Base-by-base conservation (phyloP, 2,113 vertebrate species). In the Elephas maximus region DNA sequence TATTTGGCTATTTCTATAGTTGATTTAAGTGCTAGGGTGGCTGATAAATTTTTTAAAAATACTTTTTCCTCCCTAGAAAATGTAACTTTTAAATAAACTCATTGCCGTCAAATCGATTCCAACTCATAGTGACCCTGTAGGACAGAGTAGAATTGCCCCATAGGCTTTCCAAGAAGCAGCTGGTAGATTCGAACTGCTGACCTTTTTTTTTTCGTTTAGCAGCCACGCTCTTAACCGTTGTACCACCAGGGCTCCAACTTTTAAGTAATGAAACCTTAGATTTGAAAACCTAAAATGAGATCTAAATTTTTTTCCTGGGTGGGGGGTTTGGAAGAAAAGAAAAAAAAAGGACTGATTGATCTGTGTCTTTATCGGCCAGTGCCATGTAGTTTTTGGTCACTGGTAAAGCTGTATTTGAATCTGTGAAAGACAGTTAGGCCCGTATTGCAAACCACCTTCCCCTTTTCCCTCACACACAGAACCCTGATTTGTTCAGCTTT, bases 71-170 rank as follows among this genome's bases (percentile, higher is more conserved):
- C 98, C 89, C 62, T 78, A 62, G 89, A 44, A 62, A 96, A 92
- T 62, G 45, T 93, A 88, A 88, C 30, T 48, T 88, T 78, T 92
- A 97, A 97, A 94, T 95, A 74, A 51, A 57, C 48, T 48, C 15
- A 57, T 57, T 57, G 53, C 15, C 53, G 4, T 57, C 12, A 57
- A 57, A 3, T 57, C 15, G 53, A 57, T 12, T 12, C 53, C 53
- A 12, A 57, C 53, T 57, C 53, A 48, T 57, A 12, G 53, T 57
- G 53, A 57, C 53, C 53, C 53, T 57, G 53, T 57, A 57, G 53
- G 53, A 57, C 53, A 57, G 11, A 57, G 53, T 12, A 57, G 53
- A 57, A 17, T 14, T 57, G 53, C 53, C 53, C 53, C 15, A 57
- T 57, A 57, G 53, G 53, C 11, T 57, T 57, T 57, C 53, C 53